Evolutionary conservation across 2,888 invertebrate species (phyloP).

Genomic region (Eulithis prunata): DNA sequence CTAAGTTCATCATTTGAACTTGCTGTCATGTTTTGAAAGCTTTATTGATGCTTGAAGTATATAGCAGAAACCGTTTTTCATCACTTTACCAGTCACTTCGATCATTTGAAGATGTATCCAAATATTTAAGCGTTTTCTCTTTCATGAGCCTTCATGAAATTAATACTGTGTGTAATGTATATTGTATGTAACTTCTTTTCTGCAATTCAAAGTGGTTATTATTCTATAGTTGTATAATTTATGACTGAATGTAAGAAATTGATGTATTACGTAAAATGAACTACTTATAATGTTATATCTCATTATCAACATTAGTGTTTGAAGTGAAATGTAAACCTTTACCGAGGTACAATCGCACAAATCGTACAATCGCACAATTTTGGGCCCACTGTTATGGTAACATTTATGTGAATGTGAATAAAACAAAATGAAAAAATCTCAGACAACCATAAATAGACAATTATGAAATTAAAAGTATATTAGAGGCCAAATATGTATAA

Average conservation of each 20-base stretch:
- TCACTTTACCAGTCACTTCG: slow-evolving; percentile 17
- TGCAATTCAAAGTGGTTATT: slow-evolving; percentile 20
- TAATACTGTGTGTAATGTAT: slow-evolving; percentile 16
- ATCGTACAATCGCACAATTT: too few species aligned
- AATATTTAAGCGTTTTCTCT: slow-evolving; percentile 15
- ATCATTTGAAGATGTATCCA: slow-evolving; percentile 20
- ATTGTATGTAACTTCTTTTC: slow-evolving; percentile 10
- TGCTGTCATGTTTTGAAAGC: slow-evolving; percentile 24
- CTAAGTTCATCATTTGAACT: slow-evolving; percentile 36
- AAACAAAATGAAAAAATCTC: slow-evolving; percentile 2
- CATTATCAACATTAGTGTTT: neutral
- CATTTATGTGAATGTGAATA: too few species aligned
- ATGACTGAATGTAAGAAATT: slow-evolving; percentile 28
- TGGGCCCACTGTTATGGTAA: too few species aligned
- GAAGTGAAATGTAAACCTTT: slow-evolving; percentile 1
- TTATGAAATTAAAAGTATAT: neutral
- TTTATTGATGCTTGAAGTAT: slow-evolving; percentile 25
- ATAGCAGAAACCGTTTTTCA: slow-evolving; percentile 20
- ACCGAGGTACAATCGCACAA: slow-evolving; percentile 9
- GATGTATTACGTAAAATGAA: slow-evolving; percentile 26
- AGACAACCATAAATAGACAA: neutral
- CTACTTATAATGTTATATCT: slow-evolving; percentile 12
- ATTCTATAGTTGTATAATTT: slow-evolving; percentile 24
- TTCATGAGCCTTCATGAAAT: slow-evolving; percentile 21
- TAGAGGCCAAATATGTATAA: slow-evolving; percentile 21